These are phyloP conservation scores for Tachina grossa DNA, from an alignment of 2,888 invertebrate genomes.

Conservation along the genomic window DNA sequence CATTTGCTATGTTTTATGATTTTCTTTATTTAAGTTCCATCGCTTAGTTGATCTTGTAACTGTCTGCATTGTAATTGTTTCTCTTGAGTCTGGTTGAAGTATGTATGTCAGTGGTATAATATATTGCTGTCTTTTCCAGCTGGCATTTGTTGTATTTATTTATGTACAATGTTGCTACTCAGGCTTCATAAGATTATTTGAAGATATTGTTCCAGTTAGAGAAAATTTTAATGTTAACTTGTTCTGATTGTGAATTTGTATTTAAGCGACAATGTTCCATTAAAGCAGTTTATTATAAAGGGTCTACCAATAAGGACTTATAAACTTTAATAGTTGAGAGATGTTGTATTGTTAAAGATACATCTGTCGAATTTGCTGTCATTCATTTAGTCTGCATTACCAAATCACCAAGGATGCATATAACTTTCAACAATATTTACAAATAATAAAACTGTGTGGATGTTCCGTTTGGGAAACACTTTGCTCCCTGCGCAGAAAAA, in stretches of 20 bases:
- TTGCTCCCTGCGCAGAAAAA: too few relatives aligned
- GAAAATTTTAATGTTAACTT: conserved; percentile 22
- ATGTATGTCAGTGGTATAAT: conserved; percentile 25
- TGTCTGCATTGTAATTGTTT: conserved; percentile 54
- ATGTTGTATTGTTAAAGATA: too few relatives aligned
- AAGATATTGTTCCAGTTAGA: not conserved
- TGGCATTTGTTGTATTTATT: not conserved
- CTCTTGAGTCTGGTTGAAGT: conserved; percentile 14
- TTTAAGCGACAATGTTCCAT: conserved; percentile 65
- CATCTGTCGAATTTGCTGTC: too few relatives aligned
- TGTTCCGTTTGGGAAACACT: too few relatives aligned
- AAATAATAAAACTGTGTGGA: too few relatives aligned
- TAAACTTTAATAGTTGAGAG: too few relatives aligned
- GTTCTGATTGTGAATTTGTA: conserved; percentile 34
- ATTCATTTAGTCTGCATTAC: too few relatives aligned
- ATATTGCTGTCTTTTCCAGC: not conserved
- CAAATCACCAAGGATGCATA: too few relatives aligned
- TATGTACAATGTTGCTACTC: conserved; percentile 23
- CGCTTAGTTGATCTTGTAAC: conserved; percentile 48
- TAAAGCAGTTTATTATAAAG: conserved; percentile 40
- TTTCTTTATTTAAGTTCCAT: not conserved
- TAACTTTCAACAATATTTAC: too few relatives aligned
- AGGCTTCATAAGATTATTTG: not conserved
- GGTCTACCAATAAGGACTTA: too few relatives aligned
- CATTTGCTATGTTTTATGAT: conserved; percentile 21